These are phyloP conservation scores for Remorina albescens DNA, from an alignment of 2,797 vertebrate species.

Conservation along the genomic window DNA sequence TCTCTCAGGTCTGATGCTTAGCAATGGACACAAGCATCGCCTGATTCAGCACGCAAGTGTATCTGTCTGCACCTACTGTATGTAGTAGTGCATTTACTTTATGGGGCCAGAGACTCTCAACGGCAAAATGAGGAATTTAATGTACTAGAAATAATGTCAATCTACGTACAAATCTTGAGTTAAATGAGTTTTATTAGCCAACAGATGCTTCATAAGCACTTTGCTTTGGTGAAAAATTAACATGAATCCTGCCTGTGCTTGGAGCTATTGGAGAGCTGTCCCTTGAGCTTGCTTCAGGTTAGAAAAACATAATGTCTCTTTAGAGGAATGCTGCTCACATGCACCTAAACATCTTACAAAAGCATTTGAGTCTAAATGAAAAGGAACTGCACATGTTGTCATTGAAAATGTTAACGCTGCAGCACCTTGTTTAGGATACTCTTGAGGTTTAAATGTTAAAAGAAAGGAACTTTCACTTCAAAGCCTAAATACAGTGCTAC, in stretches of 20 bases:
- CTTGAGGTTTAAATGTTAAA: neutral
- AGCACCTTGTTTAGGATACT: too few species aligned
- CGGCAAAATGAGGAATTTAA: conserved; percentile 22
- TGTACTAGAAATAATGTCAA: conserved; percentile 37
- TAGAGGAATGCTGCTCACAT: neutral
- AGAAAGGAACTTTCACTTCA: neutral
- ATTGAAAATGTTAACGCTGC: too few species aligned
- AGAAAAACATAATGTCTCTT: neutral
- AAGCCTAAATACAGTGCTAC: neutral
- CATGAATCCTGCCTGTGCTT: neutral
- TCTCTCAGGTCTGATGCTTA: conserved; percentile 32
- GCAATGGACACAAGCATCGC: conserved; percentile 9
- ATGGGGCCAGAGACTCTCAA: conserved; percentile 21
- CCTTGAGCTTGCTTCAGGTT: neutral
- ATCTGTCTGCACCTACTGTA: neutral
- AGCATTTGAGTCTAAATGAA: neutral
- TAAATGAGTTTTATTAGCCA: conserved; percentile 6
- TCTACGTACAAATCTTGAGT: neutral
- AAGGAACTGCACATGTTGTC: fast-evolving
- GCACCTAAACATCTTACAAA: neutral
- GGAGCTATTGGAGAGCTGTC: neutral
- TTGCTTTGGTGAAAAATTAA: neutral
- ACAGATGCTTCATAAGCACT: conserved; percentile 15
- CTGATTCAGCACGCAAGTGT: neutral
- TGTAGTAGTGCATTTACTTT: conserved; percentile 10